phyloP scores from a whole-genome alignment of 1,140 invertebrate species.

The Tribolium madens region DNA sequence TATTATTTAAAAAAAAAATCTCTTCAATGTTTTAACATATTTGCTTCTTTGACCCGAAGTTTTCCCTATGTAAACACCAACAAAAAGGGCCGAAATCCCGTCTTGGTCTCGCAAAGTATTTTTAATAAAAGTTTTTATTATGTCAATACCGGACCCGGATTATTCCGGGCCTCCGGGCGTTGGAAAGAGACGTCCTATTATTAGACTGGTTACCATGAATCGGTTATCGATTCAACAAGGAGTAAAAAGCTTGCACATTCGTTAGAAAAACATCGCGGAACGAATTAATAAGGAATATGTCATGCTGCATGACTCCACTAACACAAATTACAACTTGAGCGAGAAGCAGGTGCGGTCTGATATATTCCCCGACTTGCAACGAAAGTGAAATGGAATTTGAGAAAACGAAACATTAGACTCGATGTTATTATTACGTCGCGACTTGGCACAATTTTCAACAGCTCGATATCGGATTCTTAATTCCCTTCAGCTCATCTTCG shows the following conservation, averaged over 20 bases:
- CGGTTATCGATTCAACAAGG: constrained; percentile 29
- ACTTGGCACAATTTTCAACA: constrained; percentile 23
- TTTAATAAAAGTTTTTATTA: background rate
- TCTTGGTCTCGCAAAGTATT: background rate
- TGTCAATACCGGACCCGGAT: background rate
- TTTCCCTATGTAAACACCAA: background rate
- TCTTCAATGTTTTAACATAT: too few relatives aligned
- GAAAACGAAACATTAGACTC: constrained; percentile 40
- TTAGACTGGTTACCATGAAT: constrained; percentile 32
- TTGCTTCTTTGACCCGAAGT: background rate
- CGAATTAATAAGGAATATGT: constrained; percentile 36
- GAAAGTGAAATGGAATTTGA: constrained; percentile 43
- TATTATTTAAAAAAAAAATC: too few relatives aligned
- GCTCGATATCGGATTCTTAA: background rate
- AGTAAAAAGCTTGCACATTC: background rate
- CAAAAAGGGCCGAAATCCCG: background rate
- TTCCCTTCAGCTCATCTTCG: too few relatives aligned
- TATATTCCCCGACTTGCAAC: constrained; percentile 20
- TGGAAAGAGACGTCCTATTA: constrained; percentile 16
- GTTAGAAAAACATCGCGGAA: background rate
- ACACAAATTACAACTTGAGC: constrained; percentile 32
- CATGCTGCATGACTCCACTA: constrained; percentile 34
- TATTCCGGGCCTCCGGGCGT: constrained; percentile 8
- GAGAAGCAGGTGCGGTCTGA: constrained; percentile 9
- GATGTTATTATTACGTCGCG: constrained; percentile 35